phyloP scores from a whole-genome alignment of 2,113 vertebrate genomes.

The Thalassarche chlororhynchos region DNA sequence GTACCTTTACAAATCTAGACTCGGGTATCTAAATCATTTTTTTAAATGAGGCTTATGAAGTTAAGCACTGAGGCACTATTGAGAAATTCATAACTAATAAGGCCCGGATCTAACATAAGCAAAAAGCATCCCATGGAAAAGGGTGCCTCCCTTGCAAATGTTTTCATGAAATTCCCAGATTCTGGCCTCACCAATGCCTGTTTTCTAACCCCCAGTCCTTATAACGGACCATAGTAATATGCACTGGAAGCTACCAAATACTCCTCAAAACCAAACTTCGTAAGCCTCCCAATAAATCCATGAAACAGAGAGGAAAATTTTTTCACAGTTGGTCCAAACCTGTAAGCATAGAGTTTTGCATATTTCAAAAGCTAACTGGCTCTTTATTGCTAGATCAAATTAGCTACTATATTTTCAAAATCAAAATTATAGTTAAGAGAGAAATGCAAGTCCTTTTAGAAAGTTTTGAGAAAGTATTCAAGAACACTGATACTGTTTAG shows the following conservation, averaged over 20 bases:
- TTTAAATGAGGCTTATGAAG: not conserved
- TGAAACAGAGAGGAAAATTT: not conserved
- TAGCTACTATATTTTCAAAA: not conserved
- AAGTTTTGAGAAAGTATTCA: not conserved
- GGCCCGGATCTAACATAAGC: not conserved
- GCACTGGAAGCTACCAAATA: not conserved
- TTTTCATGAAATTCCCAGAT: not conserved
- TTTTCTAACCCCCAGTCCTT: not conserved
- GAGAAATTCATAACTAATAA: not conserved
- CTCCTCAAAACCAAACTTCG: not conserved
- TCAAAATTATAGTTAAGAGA: not conserved
- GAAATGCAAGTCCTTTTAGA: not conserved
- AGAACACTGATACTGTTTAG: not conserved
- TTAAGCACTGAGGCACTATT: not conserved
- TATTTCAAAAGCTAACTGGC: not conserved
- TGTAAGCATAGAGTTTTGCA: not conserved
- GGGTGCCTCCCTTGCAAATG: not conserved
- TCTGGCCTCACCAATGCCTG: not conserved
- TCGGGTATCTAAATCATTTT: not conserved
- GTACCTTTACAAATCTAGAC: not conserved
- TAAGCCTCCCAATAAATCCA: not conserved
- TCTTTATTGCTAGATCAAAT: not conserved
- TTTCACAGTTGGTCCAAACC: not conserved
- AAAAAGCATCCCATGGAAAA: not conserved
- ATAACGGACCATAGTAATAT: not conserved